A percentile compares a stretch with the other conserved stretches of the same genome.
phyloP scores from a whole-genome alignment of 1,140 invertebrate species.

The Coboldia fuscipes region DNA sequence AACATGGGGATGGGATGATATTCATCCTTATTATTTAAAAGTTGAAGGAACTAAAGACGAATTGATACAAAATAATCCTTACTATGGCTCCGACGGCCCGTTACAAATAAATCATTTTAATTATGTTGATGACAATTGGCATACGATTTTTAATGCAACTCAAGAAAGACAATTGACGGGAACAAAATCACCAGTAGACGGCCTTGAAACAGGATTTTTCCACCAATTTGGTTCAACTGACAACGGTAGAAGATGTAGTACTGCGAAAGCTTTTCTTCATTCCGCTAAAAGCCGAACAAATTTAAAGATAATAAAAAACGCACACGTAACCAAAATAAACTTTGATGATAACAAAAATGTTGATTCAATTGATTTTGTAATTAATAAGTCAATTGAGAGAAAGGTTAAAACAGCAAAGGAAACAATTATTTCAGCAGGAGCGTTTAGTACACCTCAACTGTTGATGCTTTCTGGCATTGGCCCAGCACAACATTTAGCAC shows the following conservation, averaged over 20 bases:
- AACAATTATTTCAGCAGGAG: constrained; percentile 52
- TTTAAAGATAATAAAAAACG: constrained; percentile 28
- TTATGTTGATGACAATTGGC: no score
- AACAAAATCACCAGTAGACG: no score
- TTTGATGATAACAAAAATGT: constrained; percentile 17
- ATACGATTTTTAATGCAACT: no score
- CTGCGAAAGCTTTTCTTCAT: constrained; percentile 42
- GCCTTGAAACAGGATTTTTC: no score
- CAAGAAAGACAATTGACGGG: no score
- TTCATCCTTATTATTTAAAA: constrained; percentile 63
- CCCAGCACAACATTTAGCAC: constrained; percentile 43
- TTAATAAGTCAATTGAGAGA: constrained; percentile 10
- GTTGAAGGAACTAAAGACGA: constrained; percentile 65
- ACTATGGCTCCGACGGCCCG: constrained; percentile 47
- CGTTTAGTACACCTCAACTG: constrained; percentile 52
- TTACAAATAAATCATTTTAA: no score
- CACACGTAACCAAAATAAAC: constrained; percentile 33
- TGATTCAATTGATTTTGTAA: background rate
- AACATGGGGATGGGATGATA: constrained; percentile 66
- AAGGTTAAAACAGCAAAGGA: constrained; percentile 43
- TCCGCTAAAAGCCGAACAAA: constrained; percentile 32
- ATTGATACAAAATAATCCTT: constrained; percentile 35
- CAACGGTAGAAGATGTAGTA: constrained; percentile 41
- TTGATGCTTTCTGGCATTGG: constrained; percentile 72
- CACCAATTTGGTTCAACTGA: constrained; percentile 41